Base-by-base conservation (phyloP, 2,113 vertebrate species). In the Edolisoma coerulescens region DNA sequence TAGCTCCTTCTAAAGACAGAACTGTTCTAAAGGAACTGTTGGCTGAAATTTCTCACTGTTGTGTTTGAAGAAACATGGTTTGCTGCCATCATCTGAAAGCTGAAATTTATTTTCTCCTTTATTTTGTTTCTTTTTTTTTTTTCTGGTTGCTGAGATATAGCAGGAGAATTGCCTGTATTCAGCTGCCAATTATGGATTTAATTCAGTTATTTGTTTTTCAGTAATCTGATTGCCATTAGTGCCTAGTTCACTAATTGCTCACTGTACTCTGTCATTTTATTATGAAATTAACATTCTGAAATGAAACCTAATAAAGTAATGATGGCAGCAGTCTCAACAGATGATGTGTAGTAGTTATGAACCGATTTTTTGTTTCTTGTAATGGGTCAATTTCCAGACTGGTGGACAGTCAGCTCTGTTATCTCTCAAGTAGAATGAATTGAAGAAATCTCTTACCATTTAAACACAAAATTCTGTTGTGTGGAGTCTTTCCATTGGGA, bases 131-230 rank as follows among this genome's bases (percentile, higher is more conserved):
- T 28, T 49, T 52, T 71, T 42, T 71, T 42, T n/a, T 44, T 21
- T 14, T 4, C 19, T 54, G 57, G 4, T 35, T 87, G 42, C 30
- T 90, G 64, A 83, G 53, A 27, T 59, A 4, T 4, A 57, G 49
- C 57, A 60, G 68, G 37, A 81, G 59, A 94, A 70, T 23, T 2
- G 15, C 45, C 30, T 77, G 24, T 65, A 59, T 88, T 91, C 71
- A 71, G 47, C 39, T 96, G 75, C 56, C 64, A 86, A 4, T 87
- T 94, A 77, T 0, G 0, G 65, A 37, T 83, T 70, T 92, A 88
- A 94, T 94, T 88, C 35, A 52, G 22, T 87, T 94, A 76, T 56
- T 94, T 87, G 65, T 76, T 95, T 93, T 71, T 74, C 71, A 78
- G 60, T 92, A 94, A 96, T 93, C 45, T 74, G 75, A 61, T 81